Conservation (phyloP, 2,797 vertebrate species). For the Margarornis squamiger region DNA sequence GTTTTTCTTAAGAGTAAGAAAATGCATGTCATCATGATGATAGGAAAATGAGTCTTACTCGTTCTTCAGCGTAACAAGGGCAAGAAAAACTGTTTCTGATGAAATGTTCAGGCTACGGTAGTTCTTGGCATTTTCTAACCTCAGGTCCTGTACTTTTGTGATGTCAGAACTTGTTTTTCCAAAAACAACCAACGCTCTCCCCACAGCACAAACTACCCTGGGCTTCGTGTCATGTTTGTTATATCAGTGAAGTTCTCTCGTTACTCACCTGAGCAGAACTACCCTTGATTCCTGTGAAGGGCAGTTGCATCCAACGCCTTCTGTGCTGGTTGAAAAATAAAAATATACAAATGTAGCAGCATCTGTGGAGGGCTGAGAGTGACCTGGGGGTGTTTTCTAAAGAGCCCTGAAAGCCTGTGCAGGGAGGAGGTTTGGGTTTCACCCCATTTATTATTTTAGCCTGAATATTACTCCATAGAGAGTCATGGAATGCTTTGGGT, state of each 20-base stretch:
- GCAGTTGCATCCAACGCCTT: not conserved
- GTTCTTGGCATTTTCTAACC: not conserved
- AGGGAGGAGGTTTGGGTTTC: not conserved
- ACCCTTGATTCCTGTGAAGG: not conserved
- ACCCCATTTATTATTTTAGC: not conserved
- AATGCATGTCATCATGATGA: not conserved
- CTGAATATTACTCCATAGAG: not conserved
- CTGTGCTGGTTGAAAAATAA: not conserved
- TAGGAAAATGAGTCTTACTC: not conserved
- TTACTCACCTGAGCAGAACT: not conserved
- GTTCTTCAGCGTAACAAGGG: not conserved
- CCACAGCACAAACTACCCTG: not conserved
- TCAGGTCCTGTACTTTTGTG: not conserved
- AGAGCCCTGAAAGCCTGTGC: not conserved
- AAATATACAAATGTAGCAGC: fast-evolving
- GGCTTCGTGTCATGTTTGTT: not conserved
- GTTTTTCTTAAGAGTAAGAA: not conserved
- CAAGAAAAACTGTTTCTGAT: not conserved
- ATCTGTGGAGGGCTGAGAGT: not conserved
- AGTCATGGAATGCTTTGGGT: not conserved
- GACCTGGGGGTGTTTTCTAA: not conserved
- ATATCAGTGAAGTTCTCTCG: fast-evolving
- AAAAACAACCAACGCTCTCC: not conserved
- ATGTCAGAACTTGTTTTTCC: not conserved
- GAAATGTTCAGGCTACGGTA: not conserved